A percentile compares a stretch with the other conserved stretches of the same genome.
Conservation (phyloP, 1,140 invertebrate genomes). For the Drosophila pectinifera region DNA sequence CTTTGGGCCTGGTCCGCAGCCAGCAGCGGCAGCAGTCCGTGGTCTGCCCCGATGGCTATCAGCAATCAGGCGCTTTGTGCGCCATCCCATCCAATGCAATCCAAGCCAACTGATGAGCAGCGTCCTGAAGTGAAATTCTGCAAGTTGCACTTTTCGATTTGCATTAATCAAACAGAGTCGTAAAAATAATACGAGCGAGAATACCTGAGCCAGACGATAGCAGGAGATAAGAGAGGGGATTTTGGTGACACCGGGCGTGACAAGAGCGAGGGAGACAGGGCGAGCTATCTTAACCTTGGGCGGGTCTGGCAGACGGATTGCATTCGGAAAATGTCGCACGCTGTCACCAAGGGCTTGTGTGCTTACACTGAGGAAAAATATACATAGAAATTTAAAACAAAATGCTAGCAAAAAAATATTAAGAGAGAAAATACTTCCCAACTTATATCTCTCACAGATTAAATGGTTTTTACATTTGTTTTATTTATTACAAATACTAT, state of each 20-base stretch:
- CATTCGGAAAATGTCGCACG: conserved; percentile 72
- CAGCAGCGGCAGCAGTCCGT: conserved; percentile 1
- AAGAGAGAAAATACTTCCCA: too few species aligned
- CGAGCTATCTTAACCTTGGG: conserved; percentile 58
- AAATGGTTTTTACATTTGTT: too few species aligned
- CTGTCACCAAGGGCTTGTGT: conserved; percentile 54
- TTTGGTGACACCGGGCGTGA: conserved; percentile 28
- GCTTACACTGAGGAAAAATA: not conserved
- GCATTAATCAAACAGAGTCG: conserved; percentile 67
- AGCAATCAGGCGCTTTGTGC: conserved; percentile 83
- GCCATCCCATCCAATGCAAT: conserved; percentile 45
- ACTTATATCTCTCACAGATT: too few species aligned
- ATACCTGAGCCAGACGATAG: conserved; percentile 36
- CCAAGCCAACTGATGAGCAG: conserved; percentile 53
- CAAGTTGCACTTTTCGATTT: conserved; percentile 65
- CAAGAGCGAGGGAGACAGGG: not conserved
- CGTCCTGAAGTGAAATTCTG: conserved; percentile 53
- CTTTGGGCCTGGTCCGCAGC: conserved; percentile 17
- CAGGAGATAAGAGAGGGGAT: conserved; percentile 44
- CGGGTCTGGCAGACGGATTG: conserved; percentile 44
- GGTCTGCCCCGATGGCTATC: conserved; percentile 72
- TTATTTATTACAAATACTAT: too few species aligned
- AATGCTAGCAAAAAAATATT: not conserved
- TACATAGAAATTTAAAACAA: not conserved
- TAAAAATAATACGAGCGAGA: conserved; percentile 50